Percentiles rank a stretch among this genome's conserved stretches.
Evolutionary conservation across 1,140 invertebrate species (phyloP).

Genomic region (Diploscapter pachys): DNA sequence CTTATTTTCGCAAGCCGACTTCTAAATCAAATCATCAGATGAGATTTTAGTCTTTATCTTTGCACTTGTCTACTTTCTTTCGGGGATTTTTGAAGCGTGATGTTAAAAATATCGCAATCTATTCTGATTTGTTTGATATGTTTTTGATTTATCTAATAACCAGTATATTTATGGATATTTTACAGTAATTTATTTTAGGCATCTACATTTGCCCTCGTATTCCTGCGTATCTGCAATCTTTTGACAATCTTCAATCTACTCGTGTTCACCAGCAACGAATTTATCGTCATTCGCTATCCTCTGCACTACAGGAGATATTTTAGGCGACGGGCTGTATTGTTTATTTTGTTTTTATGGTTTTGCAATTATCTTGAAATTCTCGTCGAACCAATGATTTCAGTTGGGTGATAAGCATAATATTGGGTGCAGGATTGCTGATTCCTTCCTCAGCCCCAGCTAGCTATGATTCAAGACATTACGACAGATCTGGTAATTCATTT

Average conservation of each 20-base stretch:
- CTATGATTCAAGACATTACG: too few relatives aligned
- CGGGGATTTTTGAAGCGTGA: not conserved
- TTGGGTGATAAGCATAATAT: constrained; percentile 52
- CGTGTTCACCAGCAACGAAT: constrained; percentile 57
- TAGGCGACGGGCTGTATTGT: constrained; percentile 48
- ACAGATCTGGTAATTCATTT: too few relatives aligned
- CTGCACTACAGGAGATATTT: constrained; percentile 57
- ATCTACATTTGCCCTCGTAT: constrained; percentile 43
- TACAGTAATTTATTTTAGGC: constrained; percentile 10
- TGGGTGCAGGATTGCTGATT: constrained; percentile 54
- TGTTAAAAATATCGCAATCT: not conserved
- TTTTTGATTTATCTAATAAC: not conserved
- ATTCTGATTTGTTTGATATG: not conserved
- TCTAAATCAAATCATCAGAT: too few relatives aligned
- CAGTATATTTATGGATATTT: not conserved
- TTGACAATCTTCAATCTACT: constrained; percentile 58
- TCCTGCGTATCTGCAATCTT: constrained; percentile 55
- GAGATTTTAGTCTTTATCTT: constrained; percentile 1
- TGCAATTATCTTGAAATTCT: not conserved
- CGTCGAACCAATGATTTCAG: constrained; percentile 35
- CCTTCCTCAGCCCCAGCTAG: constrained; percentile 42
- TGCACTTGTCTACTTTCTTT: not conserved
- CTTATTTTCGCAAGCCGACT: too few relatives aligned
- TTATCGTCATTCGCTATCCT: constrained; percentile 58
- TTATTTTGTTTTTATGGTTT: constrained; percentile 50